Percentiles rank a stretch among this genome's conserved stretches.
These are phyloP conservation scores for Tipula unca DNA, from an alignment of 2,888 invertebrate species.

Conservation along the genomic window DNA sequence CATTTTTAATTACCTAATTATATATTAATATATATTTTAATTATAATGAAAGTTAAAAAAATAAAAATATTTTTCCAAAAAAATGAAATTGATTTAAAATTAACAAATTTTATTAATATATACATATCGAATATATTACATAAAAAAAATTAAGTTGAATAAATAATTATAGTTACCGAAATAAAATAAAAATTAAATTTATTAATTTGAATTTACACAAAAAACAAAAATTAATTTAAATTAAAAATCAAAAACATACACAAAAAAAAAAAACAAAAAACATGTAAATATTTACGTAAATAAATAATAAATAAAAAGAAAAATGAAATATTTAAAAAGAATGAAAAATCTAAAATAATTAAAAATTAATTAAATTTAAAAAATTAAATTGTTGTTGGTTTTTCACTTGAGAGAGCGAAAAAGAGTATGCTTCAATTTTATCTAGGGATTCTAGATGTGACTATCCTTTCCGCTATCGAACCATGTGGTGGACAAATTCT, in stretches of 20 bases:
- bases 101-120: background rate
- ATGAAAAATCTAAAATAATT: background rate
- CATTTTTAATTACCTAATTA: background rate
- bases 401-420: too few relatives aligned
- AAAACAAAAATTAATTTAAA: background rate
- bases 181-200: background rate
- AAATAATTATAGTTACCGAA: background rate
- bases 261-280: background rate
- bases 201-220: background rate
- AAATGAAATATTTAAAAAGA: background rate
- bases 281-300: background rate
- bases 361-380: too few relatives aligned
- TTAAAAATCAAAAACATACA: too few relatives aligned
- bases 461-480: too few relatives aligned
- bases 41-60: background rate
- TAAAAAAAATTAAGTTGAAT: background rate
- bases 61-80: background rate
- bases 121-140: background rate
- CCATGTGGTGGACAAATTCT: too few relatives aligned
- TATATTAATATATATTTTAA: background rate
- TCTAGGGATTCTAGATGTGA: too few relatives aligned
- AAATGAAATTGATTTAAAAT: background rate
- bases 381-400: too few relatives aligned
- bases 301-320: background rate
- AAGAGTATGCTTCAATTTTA: too few relatives aligned